Evolutionary conservation across 2,888 invertebrate genomes (phyloP).

Genomic region (Hypomecis punctinalis): DNA sequence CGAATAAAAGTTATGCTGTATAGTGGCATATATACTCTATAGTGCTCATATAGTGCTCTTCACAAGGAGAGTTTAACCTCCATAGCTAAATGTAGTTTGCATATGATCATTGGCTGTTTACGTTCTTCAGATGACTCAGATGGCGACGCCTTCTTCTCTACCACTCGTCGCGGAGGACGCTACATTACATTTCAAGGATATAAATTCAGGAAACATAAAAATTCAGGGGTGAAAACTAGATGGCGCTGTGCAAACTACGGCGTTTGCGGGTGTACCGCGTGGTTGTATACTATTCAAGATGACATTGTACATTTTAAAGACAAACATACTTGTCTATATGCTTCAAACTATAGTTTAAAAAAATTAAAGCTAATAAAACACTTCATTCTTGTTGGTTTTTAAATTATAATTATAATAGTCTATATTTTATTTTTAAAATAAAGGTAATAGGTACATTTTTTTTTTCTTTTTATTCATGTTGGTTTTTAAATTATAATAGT

Average conservation of each 20-base stretch:
- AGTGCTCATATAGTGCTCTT: too few species aligned
- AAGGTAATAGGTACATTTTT: too few species aligned
- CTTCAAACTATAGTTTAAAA: neutral
- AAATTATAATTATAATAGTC: too few species aligned
- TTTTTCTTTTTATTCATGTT: too few species aligned
- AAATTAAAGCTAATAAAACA: neutral
- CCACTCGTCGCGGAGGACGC: conserved; percentile 4
- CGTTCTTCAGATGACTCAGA: conserved; percentile 8
- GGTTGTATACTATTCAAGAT: conserved; percentile 25
- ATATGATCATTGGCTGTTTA: too few species aligned
- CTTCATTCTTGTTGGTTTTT: too few species aligned
- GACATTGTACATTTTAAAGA: conserved; percentile 17
- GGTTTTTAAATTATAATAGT: too few species aligned
- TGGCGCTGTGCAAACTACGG: conserved; percentile 28
- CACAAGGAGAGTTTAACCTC: too few species aligned
- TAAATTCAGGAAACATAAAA: conserved; percentile 23
- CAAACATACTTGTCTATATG: conserved; percentile 16
- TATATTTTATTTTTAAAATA: too few species aligned
- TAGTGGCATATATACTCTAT: too few species aligned
- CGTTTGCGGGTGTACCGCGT: conserved; percentile 17
- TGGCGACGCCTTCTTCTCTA: conserved; percentile 1
- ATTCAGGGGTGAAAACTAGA: conserved; percentile 17
- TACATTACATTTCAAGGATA: conserved; percentile 14
- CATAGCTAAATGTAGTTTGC: too few species aligned
- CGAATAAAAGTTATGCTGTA: too few species aligned